Base-by-base conservation (phyloP, 2,797 vertebrate genomes). In the Cuculus canorus region DNA sequence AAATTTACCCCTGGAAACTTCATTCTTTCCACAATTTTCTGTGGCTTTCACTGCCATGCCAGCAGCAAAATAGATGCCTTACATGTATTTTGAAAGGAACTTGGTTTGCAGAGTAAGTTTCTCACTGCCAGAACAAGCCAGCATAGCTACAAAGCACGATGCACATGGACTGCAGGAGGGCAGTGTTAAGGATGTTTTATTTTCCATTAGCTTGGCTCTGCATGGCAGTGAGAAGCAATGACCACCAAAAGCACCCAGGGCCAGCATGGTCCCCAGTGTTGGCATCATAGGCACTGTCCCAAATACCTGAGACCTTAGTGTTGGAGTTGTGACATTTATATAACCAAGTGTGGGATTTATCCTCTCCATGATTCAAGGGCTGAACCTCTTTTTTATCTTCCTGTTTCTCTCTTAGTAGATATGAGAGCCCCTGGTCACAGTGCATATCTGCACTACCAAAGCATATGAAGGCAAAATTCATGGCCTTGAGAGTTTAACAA, bases 21-120 rank as follows among this genome's bases (percentile, higher is more conserved):
- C 66, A 95, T 94, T 96, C 76, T 94, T 95, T 93, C 91, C 95
- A 83, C 78, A 89, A 71, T 94, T 91, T 93, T 86, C 86, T 93
- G 92, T 54, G 91, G 91, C 23, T 96, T 94, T 86, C n/a, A 25
- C 69, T 11, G 83, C 41, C 10, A 54, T 32, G 70, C 88, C 92
- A 94, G 83, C n/a, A 91, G 78, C 81, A 89, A 95, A 88, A 73
- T 54, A 83, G 69, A 92, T 70, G 57, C 25, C 27, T 94, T 89
- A 61, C n/a, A 68, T 78, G 41, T 71, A 72, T 84, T 94, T 94
- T 64, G 72, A 88, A 76, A 88, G 24, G 25, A 83, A 53, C 28
- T 79, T 78, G 11, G 65, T 90, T 85, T 89, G 14, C 48, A 75
- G 71, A 27, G 30, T 86, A 65, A 52, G 41, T 76, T 92, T 93